A percentile compares a stretch with the other conserved stretches of the same genome.
These are phyloP conservation scores for Amphipyra tragopoginis DNA, from an alignment of 2,888 invertebrate species.

Conservation along the genomic window DNA sequence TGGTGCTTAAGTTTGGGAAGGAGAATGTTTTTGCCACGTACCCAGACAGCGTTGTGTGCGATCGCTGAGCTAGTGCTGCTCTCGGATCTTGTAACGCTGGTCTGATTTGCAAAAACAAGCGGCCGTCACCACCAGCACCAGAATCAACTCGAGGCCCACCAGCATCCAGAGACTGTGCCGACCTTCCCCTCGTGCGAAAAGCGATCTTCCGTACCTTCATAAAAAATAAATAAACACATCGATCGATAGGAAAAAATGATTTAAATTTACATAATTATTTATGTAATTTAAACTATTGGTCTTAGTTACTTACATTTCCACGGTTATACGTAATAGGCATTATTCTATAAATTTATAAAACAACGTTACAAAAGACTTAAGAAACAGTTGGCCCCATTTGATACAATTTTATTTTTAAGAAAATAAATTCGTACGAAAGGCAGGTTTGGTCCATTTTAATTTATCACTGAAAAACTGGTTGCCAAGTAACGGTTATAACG, in stretches of 20 bases:
- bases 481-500: slow-evolving; percentile 69
- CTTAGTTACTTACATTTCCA: slow-evolving; percentile 81
- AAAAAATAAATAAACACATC: slow-evolving; percentile 32
- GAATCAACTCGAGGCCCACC: slow-evolving; percentile 72
- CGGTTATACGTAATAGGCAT: slow-evolving; percentile 86
- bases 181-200: slow-evolving; percentile 85
- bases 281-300: slow-evolving; percentile 22
- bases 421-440: slow-evolving; percentile 84
- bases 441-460: slow-evolving; percentile 79
- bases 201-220: slow-evolving; percentile 83
- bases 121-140: slow-evolving; percentile 79
- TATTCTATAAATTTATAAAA: slow-evolving; percentile 65
- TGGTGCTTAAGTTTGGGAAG: too few species aligned
- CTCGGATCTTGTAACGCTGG: slow-evolving; percentile 84
- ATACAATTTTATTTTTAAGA: slow-evolving; percentile 65
- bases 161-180: slow-evolving; percentile 85
- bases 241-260: slow-evolving; percentile 17
- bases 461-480: slow-evolving; percentile 68
- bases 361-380: slow-evolving; percentile 62
- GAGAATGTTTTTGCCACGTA: slow-evolving; percentile 51
- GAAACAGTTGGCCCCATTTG: slow-evolving; percentile 78
- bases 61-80: slow-evolving; percentile 78
- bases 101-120: slow-evolving; percentile 84
- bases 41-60: slow-evolving; percentile 87
- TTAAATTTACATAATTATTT: slow-evolving; percentile 52